These are phyloP conservation scores for Ametastegia equiseti DNA, from an alignment of 2,888 invertebrate genomes.

Conservation along the genomic window DNA sequence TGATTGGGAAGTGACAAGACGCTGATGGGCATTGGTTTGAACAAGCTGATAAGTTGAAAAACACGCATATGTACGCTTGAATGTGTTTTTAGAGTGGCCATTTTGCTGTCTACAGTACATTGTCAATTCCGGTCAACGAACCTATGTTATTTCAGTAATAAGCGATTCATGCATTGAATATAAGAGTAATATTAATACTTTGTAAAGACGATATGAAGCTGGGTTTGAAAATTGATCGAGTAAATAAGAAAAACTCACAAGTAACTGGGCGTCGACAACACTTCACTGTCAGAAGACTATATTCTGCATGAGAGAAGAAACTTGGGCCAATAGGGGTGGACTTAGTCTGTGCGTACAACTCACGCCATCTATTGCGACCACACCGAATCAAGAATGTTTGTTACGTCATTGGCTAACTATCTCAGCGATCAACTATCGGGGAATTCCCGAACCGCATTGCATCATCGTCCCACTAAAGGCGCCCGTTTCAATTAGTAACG, in stretches of 20 bases:
- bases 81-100: slow-evolving; percentile 70
- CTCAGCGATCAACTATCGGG: background rate
- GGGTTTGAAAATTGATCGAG: slow-evolving; percentile 53
- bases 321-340: background rate
- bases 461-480: background rate
- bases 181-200: background rate
- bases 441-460: slow-evolving; percentile 9
- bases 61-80: slow-evolving; percentile 53
- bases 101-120: slow-evolving; percentile 62
- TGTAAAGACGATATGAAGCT: background rate
- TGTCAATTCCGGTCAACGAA: slow-evolving; percentile 48
- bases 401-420: slow-evolving; percentile 20
- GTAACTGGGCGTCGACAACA: slow-evolving; percentile 72
- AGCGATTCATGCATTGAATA: background rate
- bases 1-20: background rate
- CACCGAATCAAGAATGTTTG: background rate
- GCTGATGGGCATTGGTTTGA: slow-evolving; percentile 1
- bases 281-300: slow-evolving; percentile 65
- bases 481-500: background rate
- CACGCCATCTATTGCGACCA: slow-evolving; percentile 17
- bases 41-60: background rate
- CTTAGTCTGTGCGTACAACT: background rate
- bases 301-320: slow-evolving; percentile 35
- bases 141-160: background rate
- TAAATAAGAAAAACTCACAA: slow-evolving; percentile 67